Percentiles rank a stretch among this genome's conserved stretches.
phyloP scores from a whole-genome alignment of 2,797 vertebrate genomes.

The Periparus ater region DNA sequence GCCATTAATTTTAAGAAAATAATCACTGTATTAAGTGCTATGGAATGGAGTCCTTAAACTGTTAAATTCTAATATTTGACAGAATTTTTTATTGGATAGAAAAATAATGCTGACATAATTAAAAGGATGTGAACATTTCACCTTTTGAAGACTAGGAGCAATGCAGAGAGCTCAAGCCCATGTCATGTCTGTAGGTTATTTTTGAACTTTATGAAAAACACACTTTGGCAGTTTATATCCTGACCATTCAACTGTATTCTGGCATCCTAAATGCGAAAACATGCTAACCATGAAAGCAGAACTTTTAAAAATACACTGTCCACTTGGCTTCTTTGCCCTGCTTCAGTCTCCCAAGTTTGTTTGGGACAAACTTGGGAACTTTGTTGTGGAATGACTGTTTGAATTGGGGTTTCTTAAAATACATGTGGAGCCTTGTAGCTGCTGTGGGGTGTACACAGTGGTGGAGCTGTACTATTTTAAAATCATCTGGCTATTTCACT shows the following conservation, averaged over 20 bases:
- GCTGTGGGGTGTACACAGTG: slow-evolving; percentile 22
- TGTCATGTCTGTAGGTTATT: slow-evolving; percentile 70
- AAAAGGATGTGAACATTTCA: slow-evolving; percentile 62
- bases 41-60: slow-evolving; percentile 11
- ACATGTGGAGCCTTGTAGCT: slow-evolving; percentile 54
- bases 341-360: slow-evolving; percentile 33
- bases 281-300: slow-evolving; percentile 72
- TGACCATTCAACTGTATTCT: slow-evolving; percentile 60
- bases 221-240: slow-evolving; percentile 54
- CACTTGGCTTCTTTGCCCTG: slow-evolving; percentile 46
- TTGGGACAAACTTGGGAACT: slow-evolving; percentile 48
- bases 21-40: slow-evolving; percentile 45
- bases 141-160: slow-evolving; percentile 65
- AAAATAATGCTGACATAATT: slow-evolving; percentile 50
- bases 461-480: slow-evolving; percentile 55
- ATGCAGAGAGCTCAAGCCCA: neutral
- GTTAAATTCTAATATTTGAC: slow-evolving; percentile 45
- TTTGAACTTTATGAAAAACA: slow-evolving; percentile 77
- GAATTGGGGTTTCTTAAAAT: slow-evolving; percentile 68
- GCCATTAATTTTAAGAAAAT: slow-evolving; percentile 57
- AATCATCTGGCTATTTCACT: slow-evolving; percentile 52
- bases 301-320: slow-evolving; percentile 65
- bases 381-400: slow-evolving; percentile 61
- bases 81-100: slow-evolving; percentile 20
- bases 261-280: slow-evolving; percentile 72